Conservation (phyloP, 30 jellyfish, hydroid and myxozoan genomes). For the Cassiopea xamachana region DNA sequence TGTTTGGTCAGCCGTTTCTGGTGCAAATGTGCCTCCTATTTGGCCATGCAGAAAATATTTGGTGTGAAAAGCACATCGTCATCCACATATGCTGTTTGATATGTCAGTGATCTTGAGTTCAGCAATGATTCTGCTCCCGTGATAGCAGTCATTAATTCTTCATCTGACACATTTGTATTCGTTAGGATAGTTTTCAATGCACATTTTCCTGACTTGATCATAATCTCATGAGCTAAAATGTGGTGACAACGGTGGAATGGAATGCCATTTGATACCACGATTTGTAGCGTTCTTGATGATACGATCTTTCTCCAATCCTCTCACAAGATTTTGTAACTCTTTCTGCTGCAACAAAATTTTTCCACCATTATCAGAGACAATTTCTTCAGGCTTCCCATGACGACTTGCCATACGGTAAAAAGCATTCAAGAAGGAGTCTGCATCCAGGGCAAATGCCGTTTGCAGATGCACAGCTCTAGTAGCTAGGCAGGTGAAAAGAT, state of each 20-base stretch:
- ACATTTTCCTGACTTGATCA: slow-evolving; percentile 68
- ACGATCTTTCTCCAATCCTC: slow-evolving; percentile 14
- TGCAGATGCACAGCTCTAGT: slow-evolving; percentile 83
- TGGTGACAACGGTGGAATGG: slow-evolving; percentile 71
- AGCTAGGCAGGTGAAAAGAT: slow-evolving; percentile 46
- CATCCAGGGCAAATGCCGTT: slow-evolving; percentile 60
- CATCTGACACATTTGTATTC: slow-evolving; percentile 54
- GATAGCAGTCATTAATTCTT: slow-evolving; percentile 53
- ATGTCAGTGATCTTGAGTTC: slow-evolving; percentile 61
- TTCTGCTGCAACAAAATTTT: slow-evolving; percentile 56
- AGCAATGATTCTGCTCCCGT: slow-evolving; percentile 51
- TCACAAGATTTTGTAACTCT: slow-evolving; percentile 50
- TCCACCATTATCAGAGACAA: slow-evolving; percentile 61
- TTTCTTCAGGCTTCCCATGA: slow-evolving; percentile 58
- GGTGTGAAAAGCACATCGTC: slow-evolving; percentile 69
- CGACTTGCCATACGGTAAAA: slow-evolving; percentile 62
- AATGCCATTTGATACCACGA: slow-evolving; percentile 68
- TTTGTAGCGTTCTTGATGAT: slow-evolving; percentile 50
- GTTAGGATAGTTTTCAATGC: slow-evolving; percentile 49
- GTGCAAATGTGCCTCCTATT: slow-evolving; percentile 57
- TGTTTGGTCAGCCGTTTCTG: slow-evolving; percentile 11
- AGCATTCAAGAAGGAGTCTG: slow-evolving; percentile 69
- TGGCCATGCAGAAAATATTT: slow-evolving; percentile 67
- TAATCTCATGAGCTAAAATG: slow-evolving; percentile 56
- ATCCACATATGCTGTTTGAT: slow-evolving; percentile 46